phyloP scores from a whole-genome alignment of 1,140 invertebrate genomes.

The Hylaeus anthracinus region DNA sequence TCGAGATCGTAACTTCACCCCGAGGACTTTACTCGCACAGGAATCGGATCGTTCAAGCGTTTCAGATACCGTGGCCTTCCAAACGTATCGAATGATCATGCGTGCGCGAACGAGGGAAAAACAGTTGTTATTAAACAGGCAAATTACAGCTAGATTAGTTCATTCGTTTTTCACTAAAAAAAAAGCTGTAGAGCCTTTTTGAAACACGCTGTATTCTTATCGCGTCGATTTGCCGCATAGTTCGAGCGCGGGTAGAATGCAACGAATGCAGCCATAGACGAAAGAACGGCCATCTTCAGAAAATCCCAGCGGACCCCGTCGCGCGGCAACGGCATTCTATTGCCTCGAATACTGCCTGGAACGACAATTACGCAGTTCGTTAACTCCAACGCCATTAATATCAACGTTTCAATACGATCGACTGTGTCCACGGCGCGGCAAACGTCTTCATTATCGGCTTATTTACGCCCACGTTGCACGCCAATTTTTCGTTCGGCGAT shows the following conservation, averaged over 20 bases:
- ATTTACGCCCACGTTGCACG: background rate
- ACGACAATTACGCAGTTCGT: slow-evolving; percentile 32
- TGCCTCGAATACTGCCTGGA: slow-evolving; percentile 19
- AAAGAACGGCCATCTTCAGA: slow-evolving; percentile 15
- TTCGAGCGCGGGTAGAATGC: slow-evolving; percentile 1
- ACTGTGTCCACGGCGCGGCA: background rate
- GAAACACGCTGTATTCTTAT: background rate
- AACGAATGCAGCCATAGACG: slow-evolving; percentile 23
- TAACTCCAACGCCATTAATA: slow-evolving; percentile 34
- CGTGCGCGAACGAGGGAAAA: background rate
- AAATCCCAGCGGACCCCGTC: background rate
- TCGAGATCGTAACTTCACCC: slow-evolving; percentile 59
- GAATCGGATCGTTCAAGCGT: slow-evolving; percentile 42
- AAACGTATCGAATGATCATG: slow-evolving; percentile 48
- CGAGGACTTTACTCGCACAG: slow-evolving; percentile 59
- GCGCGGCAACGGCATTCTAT: background rate
- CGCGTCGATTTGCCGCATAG: slow-evolving; percentile 26
- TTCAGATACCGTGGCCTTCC: slow-evolving; percentile 11
- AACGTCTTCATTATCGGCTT: slow-evolving; percentile 26
- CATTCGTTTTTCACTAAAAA: no score
- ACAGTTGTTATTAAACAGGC: no score
- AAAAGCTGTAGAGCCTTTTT: no score
- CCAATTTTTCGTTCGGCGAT: background rate
- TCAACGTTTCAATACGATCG: slow-evolving; percentile 1
- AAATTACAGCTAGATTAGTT: background rate